phyloP scores from a whole-genome alignment of 2,888 invertebrate genomes.

The Clistopyga incitator region DNA sequence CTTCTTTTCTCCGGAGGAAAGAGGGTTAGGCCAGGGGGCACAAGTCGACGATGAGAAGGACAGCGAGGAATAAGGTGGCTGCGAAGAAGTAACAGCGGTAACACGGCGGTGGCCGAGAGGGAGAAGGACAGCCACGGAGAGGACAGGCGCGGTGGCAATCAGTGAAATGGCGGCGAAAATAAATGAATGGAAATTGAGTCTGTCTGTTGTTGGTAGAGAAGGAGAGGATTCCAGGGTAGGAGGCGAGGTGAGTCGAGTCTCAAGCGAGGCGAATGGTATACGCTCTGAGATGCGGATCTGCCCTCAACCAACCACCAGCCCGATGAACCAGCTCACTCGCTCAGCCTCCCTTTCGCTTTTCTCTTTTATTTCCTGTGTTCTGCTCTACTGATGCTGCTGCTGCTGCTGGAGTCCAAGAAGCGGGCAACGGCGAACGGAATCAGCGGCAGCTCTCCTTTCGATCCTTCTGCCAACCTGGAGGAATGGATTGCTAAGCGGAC shows the following conservation, averaged over 20 bases:
- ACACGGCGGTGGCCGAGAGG: not conserved
- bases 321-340: constrained; percentile 67
- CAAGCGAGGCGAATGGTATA: constrained; percentile 63
- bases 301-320: constrained; percentile 71
- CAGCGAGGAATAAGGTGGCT: constrained; percentile 37
- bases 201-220: constrained; percentile 75
- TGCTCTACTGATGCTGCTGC: constrained; percentile 26
- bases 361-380: constrained; percentile 39
- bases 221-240: constrained; percentile 55
- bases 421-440: constrained; percentile 49
- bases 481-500: constrained; percentile 78
- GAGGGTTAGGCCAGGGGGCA: constrained; percentile 35
- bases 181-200: constrained; percentile 83
- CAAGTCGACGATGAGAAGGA: constrained; percentile 53
- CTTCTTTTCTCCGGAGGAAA: constrained; percentile 25
- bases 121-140: constrained; percentile 36
- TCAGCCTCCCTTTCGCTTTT: constrained; percentile 44
- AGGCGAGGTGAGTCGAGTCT: constrained; percentile 63
- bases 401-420: constrained; percentile 28
- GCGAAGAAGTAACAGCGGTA: constrained; percentile 35
- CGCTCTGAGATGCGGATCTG: constrained; percentile 64
- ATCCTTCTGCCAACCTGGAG: constrained; percentile 73
- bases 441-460: constrained; percentile 29
- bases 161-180: constrained; percentile 83
- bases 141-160: constrained; percentile 77